Conservation (phyloP, 2,797 vertebrate genomes). For the Perodicticus potto region DNA sequence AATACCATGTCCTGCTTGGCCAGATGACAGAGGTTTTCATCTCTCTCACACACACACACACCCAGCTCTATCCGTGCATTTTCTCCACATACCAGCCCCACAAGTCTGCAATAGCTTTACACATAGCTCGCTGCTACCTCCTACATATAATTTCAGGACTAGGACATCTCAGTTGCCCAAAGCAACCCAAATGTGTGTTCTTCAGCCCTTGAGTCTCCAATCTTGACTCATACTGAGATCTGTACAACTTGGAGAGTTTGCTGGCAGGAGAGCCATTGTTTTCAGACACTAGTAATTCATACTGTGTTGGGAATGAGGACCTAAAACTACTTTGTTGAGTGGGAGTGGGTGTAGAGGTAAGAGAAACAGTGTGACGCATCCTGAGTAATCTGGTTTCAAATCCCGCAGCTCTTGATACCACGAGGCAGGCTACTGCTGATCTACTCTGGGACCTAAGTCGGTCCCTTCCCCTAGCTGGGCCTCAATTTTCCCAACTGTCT, state of each 20-base stretch:
- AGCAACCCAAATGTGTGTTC: not conserved
- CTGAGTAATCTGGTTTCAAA: not conserved
- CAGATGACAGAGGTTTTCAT: not conserved
- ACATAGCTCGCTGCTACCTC: not conserved
- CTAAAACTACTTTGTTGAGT: not conserved
- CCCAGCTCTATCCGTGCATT: not conserved
- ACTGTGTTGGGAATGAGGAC: not conserved
- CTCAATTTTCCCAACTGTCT: slow-evolving; percentile 7
- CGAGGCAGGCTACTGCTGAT: not conserved
- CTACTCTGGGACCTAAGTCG: accelerated
- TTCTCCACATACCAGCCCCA: not conserved
- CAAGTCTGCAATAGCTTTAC: accelerated
- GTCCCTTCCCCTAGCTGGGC: not conserved
- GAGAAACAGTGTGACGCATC: not conserved
- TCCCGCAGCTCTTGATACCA: not conserved
- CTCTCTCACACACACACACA: not conserved
- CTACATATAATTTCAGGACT: not conserved
- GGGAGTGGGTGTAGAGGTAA: not conserved
- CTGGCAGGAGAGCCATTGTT: not conserved
- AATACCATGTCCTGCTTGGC: not conserved
- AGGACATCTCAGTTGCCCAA: not conserved
- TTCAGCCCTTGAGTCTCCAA: not conserved
- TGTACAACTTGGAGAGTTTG: not conserved
- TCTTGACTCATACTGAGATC: not conserved
- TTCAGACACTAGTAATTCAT: not conserved